phyloP scores from a whole-genome alignment of 2,797 vertebrate genomes.

The Fringilla coelebs region DNA sequence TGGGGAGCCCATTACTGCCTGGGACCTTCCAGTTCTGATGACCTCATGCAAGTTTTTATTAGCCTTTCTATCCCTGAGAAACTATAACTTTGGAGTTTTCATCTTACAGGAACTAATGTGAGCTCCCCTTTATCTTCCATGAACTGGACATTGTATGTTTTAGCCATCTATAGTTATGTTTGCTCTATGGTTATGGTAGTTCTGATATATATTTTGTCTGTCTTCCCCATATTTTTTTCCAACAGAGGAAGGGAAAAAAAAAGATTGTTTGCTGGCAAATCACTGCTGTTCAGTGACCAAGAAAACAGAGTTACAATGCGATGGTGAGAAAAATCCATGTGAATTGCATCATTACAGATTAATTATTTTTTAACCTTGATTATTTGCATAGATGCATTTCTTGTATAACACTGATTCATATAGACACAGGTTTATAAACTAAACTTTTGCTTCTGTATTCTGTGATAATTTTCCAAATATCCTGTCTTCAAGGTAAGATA shows the following conservation, averaged over 20 bases:
- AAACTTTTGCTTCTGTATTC: neutral
- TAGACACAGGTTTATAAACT: neutral
- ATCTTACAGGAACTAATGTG: neutral
- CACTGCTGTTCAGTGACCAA: neutral
- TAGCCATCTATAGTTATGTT: neutral
- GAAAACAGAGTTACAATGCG: neutral
- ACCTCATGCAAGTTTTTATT: neutral
- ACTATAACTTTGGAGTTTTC: neutral
- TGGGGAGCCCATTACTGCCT: neutral
- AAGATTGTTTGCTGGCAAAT: neutral
- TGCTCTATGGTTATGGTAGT: rapidly evolving
- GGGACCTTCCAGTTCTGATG: neutral
- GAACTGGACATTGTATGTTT: neutral
- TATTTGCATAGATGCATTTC: neutral
- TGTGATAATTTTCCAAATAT: neutral
- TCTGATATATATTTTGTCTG: no score
- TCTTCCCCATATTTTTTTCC: neutral
- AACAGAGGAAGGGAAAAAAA: neutral
- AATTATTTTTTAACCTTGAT: neutral
- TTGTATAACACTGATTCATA: neutral
- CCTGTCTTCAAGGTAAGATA: neutral
- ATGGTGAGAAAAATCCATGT: neutral
- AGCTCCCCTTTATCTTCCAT: neutral
- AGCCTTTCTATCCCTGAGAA: neutral
- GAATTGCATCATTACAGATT: neutral